Evolutionary conservation across 2,113 vertebrate genomes (phyloP).

Genomic region (Pyxicephalus adspersus): DNA sequence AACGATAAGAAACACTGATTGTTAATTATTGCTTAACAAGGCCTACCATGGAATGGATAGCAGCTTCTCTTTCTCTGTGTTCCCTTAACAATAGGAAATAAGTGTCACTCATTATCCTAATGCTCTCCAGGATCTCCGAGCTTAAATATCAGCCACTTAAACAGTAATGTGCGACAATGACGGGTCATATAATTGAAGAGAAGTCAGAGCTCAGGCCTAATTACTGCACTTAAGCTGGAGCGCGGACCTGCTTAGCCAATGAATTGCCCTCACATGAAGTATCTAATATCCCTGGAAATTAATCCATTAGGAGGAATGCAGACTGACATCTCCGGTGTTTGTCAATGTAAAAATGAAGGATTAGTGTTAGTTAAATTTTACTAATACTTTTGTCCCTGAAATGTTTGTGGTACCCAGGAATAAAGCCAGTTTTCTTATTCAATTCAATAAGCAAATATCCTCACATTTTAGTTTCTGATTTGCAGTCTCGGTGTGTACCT

Average conservation of each 20-base stretch:
- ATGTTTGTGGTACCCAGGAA: too few species aligned
- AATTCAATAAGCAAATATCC: too few species aligned
- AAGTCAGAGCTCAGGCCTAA: background rate
- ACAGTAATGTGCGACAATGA: accelerated
- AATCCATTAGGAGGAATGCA: slow-evolving; percentile 6
- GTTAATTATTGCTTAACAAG: background rate
- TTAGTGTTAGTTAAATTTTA: background rate
- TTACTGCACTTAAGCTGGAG: slow-evolving; percentile 6
- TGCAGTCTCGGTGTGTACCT: too few species aligned
- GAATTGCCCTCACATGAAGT: slow-evolving; percentile 14
- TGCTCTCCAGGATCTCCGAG: slow-evolving; percentile 1
- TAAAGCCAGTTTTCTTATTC: too few species aligned
- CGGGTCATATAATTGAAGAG: background rate
- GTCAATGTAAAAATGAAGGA: slow-evolving; percentile 28
- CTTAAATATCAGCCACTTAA: slow-evolving; percentile 55
- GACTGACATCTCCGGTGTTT: slow-evolving; percentile 11
- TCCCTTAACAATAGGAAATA: accelerated
- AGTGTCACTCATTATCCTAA: background rate
- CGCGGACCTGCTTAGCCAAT: background rate
- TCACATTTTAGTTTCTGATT: too few species aligned
- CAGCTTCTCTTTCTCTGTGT: slow-evolving; percentile 32
- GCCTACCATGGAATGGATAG: slow-evolving; percentile 1
- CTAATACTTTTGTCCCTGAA: background rate
- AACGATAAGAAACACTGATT: accelerated
- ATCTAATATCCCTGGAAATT: slow-evolving; percentile 3